phyloP scores from a whole-genome alignment of 1,140 invertebrate species.

The Galleria mellonella region DNA sequence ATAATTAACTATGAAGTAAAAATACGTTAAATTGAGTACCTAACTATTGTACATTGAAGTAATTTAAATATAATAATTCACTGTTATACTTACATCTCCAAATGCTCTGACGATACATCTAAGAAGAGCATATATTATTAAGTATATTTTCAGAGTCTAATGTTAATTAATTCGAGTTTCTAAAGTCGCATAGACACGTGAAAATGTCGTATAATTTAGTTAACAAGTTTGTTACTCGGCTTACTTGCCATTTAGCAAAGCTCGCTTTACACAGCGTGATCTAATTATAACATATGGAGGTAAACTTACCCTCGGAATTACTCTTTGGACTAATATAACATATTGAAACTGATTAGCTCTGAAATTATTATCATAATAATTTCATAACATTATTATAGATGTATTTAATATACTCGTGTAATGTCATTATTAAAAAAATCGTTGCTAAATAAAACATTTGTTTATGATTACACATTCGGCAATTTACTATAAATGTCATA shows the following conservation, averaged over 20 bases:
- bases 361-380: conserved; percentile 2
- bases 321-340: conserved; percentile 5
- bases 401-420: too few relatives aligned
- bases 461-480: too few relatives aligned
- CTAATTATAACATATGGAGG: conserved; percentile 18
- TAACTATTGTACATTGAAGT: too few relatives aligned
- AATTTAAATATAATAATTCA: too few relatives aligned
- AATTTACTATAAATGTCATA: too few relatives aligned
- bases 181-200: conserved; percentile 16
- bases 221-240: conserved; percentile 25
- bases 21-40: too few relatives aligned
- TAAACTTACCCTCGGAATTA: conserved; percentile 6
- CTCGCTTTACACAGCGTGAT: conserved; percentile 15
- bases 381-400: conserved; percentile 1
- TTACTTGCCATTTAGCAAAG: conserved; percentile 25
- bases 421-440: too few relatives aligned
- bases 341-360: neutral
- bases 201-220: conserved; percentile 30
- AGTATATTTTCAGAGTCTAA: conserved; percentile 13
- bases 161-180: conserved; percentile 23
- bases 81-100: too few relatives aligned
- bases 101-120: neutral
- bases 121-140: neutral
- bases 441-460: too few relatives aligned
- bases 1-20: too few relatives aligned